Percentiles rank a stretch among this genome's conserved stretches.
phyloP scores from a whole-genome alignment of 2,797 vertebrate species.

The Dromococcyx pavoninus region DNA sequence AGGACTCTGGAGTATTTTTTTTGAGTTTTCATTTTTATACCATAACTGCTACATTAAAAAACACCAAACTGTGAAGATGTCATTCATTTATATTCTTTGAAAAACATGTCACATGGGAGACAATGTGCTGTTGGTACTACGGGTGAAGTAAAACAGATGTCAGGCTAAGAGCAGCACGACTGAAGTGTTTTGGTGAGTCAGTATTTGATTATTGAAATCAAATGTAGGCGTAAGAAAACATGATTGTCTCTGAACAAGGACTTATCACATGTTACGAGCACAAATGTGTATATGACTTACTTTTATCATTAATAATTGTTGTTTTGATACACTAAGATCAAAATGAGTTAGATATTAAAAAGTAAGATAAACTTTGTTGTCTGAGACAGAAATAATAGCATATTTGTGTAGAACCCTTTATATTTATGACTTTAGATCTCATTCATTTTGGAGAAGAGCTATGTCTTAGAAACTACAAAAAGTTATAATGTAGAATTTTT shows the following conservation, averaged over 20 bases:
- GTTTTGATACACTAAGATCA: not conserved
- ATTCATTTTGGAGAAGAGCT: not conserved
- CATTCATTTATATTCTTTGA: not conserved
- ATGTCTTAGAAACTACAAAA: not conserved
- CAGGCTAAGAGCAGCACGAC: constrained; percentile 11
- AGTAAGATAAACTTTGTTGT: not conserved
- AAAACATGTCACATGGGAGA: not conserved
- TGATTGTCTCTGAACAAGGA: not conserved
- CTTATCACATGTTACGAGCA: not conserved
- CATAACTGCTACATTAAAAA: not conserved
- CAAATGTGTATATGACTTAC: not conserved
- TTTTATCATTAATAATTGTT: not conserved
- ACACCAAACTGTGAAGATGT: not conserved
- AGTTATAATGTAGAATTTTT: not conserved
- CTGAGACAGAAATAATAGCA: not conserved
- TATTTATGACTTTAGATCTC: not conserved
- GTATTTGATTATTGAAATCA: constrained; percentile 34
- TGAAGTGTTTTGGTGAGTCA: constrained; percentile 45
- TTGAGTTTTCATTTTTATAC: not conserved
- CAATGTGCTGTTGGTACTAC: not conserved
- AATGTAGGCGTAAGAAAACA: not conserved
- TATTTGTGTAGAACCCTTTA: not conserved
- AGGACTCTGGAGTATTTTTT: not conserved
- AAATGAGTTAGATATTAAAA: not conserved
- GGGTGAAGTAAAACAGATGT: not conserved